Percentiles rank a stretch among this genome's conserved stretches.
phyloP scores from a whole-genome alignment of 1,140 invertebrate genomes.

The Nixonia krombeini region DNA sequence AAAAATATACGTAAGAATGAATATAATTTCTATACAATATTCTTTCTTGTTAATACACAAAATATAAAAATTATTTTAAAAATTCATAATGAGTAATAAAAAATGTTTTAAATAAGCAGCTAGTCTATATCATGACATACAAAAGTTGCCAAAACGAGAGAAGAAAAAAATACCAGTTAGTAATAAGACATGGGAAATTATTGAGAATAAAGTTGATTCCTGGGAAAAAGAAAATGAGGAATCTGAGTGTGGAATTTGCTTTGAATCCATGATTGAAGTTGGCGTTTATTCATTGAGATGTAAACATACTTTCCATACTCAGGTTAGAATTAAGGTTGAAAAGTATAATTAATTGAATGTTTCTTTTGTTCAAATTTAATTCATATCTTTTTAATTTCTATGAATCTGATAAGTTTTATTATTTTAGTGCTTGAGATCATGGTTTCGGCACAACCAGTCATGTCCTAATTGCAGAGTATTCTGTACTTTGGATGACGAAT shows the following conservation, averaged over 20 bases:
- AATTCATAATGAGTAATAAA: no score
- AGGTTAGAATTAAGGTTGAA: conserved; percentile 44
- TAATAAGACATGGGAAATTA: conserved; percentile 16
- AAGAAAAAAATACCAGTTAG: conserved; percentile 2
- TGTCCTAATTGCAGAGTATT: conserved; percentile 52
- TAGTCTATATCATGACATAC: no score
- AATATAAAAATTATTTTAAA: background rate
- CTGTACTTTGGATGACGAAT: conserved; percentile 50
- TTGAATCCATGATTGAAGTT: conserved; percentile 13
- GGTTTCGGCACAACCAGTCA: conserved; percentile 43
- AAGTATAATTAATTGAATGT: no score
- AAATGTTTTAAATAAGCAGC: background rate
- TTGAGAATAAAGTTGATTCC: conserved; percentile 1
- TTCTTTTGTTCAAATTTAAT: conserved; percentile 1
- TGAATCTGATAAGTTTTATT: conserved; percentile 10
- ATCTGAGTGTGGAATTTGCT: conserved; percentile 49
- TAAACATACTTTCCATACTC: conserved; percentile 51
- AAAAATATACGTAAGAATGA: no score
- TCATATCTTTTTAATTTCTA: background rate
- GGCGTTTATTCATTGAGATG: conserved; percentile 38
- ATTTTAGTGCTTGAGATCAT: conserved; percentile 53
- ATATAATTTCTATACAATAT: no score
- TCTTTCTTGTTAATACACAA: no score
- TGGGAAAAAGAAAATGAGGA: conserved; percentile 40
- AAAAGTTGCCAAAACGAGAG: no score